phyloP scores from a whole-genome alignment of 2,797 vertebrate species.

The Gastrophryne carolinensis region DNA sequence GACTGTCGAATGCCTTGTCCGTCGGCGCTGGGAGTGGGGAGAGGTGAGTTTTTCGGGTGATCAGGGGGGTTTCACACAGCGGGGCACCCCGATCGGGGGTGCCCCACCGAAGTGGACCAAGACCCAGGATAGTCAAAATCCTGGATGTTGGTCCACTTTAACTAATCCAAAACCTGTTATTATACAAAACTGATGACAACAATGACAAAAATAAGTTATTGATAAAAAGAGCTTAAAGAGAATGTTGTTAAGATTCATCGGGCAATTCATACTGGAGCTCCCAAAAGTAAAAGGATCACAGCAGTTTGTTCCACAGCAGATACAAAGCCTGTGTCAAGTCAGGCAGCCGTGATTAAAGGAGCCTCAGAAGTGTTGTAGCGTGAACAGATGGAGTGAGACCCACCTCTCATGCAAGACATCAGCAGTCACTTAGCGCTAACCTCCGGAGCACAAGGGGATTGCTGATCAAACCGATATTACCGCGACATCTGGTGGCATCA shows the following conservation, averaged over 20 bases:
- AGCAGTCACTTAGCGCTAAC: constrained; percentile 25
- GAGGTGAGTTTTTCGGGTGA: too few relatives aligned
- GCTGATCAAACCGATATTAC: constrained; percentile 47
- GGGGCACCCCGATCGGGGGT: too few relatives aligned
- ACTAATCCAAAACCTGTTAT: too few relatives aligned
- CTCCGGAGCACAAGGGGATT: constrained; percentile 6
- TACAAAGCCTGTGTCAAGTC: constrained; percentile 33
- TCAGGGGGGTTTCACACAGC: too few relatives aligned
- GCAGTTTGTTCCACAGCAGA: constrained; percentile 6
- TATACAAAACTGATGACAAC: too few relatives aligned
- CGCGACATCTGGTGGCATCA: constrained; percentile 25
- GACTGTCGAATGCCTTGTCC: too few relatives aligned
- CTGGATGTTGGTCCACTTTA: too few relatives aligned
- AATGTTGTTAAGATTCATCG: background rate
- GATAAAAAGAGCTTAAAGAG: too few relatives aligned
- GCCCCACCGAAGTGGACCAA: too few relatives aligned
- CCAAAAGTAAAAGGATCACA: background rate
- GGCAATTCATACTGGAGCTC: background rate
- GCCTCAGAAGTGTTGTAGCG: constrained; percentile 18
- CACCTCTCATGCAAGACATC: constrained; percentile 22
- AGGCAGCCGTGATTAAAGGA: constrained; percentile 40
- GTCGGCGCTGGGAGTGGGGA: too few relatives aligned
- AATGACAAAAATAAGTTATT: too few relatives aligned
- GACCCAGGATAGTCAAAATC: too few relatives aligned
- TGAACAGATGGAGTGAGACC: constrained; percentile 35